Conservation (phyloP, 2,888 invertebrate genomes). For the Aradus depressus region DNA sequence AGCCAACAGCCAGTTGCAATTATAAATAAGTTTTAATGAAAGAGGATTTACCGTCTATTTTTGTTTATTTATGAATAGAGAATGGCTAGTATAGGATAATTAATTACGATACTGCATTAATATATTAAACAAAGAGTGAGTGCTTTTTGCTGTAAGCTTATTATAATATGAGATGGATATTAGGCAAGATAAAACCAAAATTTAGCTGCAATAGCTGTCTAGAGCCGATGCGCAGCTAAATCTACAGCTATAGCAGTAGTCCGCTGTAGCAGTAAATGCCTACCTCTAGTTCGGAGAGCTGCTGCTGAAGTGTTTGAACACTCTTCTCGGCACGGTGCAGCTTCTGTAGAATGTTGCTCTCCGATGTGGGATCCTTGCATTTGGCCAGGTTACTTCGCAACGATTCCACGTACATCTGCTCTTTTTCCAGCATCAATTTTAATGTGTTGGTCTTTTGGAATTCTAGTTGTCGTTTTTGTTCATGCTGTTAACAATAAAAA, state of each 20-base stretch:
- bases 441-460: constrained; percentile 73
- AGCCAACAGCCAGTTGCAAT: too few relatives aligned
- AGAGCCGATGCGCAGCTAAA: too few relatives aligned
- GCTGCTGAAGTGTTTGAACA: constrained; percentile 42
- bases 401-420: constrained; percentile 68
- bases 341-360: constrained; percentile 40
- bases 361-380: constrained; percentile 31
- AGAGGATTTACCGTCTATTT: too few relatives aligned
- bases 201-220: too few relatives aligned
- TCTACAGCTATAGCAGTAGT: too few relatives aligned
- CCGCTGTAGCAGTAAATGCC: too few relatives aligned
- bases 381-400: constrained; percentile 54
- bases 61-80: too few relatives aligned
- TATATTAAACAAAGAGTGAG: neutral
- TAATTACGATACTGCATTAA: too few relatives aligned
- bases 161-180: neutral
- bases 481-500: constrained; percentile 49
- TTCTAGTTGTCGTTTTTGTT: constrained; percentile 73
- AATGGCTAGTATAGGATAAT: too few relatives aligned
- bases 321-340: constrained; percentile 48
- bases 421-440: constrained; percentile 79
- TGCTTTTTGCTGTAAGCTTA: neutral
- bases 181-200: too few relatives aligned
- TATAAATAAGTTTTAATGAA: too few relatives aligned
- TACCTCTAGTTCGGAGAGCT: constrained; percentile 26